Base-by-base conservation (phyloP, 1,140 invertebrate species). In the Drosophila lacteicornis region DNA sequence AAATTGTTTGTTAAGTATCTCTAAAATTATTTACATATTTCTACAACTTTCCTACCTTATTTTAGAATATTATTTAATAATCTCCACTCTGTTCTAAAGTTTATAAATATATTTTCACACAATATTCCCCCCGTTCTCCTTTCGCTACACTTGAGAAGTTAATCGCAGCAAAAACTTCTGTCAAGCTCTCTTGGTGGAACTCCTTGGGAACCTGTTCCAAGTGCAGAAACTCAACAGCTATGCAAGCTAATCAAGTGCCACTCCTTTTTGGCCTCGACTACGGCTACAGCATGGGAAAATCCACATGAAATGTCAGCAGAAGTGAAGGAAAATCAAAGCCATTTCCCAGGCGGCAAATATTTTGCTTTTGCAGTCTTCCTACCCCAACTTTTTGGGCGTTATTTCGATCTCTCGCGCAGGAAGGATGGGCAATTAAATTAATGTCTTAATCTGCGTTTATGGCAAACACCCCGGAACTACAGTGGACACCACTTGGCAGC, bases 361-460 rank as follows among this genome's bases (percentile, higher is more conserved):
- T 30, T 30, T 7, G 27, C 27, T 30, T 11, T 11, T 11, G 9
- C 43, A 40, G 8, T 51, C 42, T 69, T 55, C 36, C 50, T 56
- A 56, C 40, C 74, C 46, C 68, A 59, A 36, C 30, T 36, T 38
- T 27, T 22, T 53, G 36, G 47, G 53, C 33, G 53, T 40, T 56
- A 56, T 56, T 56, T 62, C 25, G 46, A 15, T 58, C 42, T 40
- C n/a, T 22, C 22, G 22, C 27, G 15, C 27, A 67, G 22, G 19
- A 45, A 58, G 55, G 56, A 62, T 76, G 67, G 71, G 85, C 85
- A 90, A 90, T 90, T 90, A 90, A 91, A 90, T 91, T 91, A 90
- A 90, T 90, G 85, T 90, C 86, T 82, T 90, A 90, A 90, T 90
- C 85, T 90, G 82, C 82, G 68, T 91, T 90, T 90, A 91, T 62